phyloP scores from a whole-genome alignment of 2,113 vertebrate species.

The Micronisus gabar region DNA sequence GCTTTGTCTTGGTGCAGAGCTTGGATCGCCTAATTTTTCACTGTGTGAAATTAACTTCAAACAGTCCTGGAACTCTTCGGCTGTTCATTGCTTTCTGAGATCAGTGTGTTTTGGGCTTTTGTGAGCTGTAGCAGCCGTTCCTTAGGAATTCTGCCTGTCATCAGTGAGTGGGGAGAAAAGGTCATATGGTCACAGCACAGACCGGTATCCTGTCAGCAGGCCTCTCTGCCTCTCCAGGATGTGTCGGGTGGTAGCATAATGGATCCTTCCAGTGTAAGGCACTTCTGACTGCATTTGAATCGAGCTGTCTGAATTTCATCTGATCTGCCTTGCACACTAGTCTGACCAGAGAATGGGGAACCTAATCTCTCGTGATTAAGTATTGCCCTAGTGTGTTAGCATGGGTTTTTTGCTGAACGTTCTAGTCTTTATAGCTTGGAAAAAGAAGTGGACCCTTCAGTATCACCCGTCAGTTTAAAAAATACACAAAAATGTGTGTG shows the following conservation, averaged over 20 bases:
- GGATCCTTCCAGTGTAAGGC: background rate
- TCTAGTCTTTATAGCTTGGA: background rate
- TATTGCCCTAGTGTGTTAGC: fast-evolving
- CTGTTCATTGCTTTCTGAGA: background rate
- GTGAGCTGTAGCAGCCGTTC: background rate
- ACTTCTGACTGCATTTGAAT: background rate
- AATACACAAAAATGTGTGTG: background rate
- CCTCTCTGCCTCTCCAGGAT: background rate
- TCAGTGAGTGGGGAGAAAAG: background rate
- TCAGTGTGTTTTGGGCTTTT: background rate
- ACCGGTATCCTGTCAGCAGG: background rate
- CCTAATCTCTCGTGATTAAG: fast-evolving
- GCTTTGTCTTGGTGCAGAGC: background rate
- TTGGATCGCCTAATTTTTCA: background rate
- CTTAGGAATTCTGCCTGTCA: background rate
- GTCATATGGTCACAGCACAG: background rate
- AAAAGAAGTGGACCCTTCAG: background rate
- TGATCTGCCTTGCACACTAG: background rate
- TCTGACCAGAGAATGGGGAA: background rate
- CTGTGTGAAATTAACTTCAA: background rate
- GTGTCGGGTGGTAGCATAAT: fast-evolving
- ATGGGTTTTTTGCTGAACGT: fast-evolving
- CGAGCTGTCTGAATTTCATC: background rate
- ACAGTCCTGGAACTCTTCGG: background rate
- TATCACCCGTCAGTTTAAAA: background rate